Base-by-base conservation (phyloP, 1,140 invertebrate species). In the Leucophenga varia region DNA sequence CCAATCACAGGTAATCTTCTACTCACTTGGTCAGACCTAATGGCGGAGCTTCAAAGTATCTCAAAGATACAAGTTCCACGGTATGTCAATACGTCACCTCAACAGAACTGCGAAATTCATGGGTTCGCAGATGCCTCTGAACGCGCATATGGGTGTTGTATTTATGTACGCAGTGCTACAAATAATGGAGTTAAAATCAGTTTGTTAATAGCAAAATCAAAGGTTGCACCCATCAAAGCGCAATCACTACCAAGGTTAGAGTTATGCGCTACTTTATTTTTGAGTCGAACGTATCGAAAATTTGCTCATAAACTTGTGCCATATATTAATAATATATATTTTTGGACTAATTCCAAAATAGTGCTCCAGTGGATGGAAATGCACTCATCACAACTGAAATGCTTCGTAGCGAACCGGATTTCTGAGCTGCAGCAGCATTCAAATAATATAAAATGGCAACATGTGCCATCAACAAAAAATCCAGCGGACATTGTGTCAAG, bases 401-500 rank as follows among this genome's bases (percentile, higher is more conserved):
- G 51, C 7, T 68, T 56, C 49, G 61, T 64, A 8, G 57, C 58
- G 1, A 71, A 72, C 44, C 38, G 61, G 17, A 41, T 72, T 0
- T 36, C 43, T 1, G 43, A 50, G 13, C 68, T 70, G n/a, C 60
- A 61, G 30, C 45, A 55, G 7, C 16, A 43, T 2, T 52, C 52
- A 1, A 13, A 30, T 8, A 30, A n/a, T 7, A 30, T 30, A n/a
- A n/a, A n/a, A n/a, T n/a, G n/a, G n/a, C n/a, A n/a, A n/a, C n/a
- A n/a, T n/a, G n/a, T n/a, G n/a, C n/a, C n/a, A n/a, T n/a, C n/a
- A n/a, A n/a, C n/a, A n/a, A n/a, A n/a, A n/a, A n/a, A n/a, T n/a
- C n/a, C n/a, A n/a, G n/a, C n/a, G n/a, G n/a, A n/a, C n/a, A n/a
- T n/a, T n/a, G n/a, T n/a, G n/a, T n/a, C n/a, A n/a, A n/a, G n/a